These are phyloP conservation scores for Myripristis murdjan DNA, from an alignment of 2,797 vertebrate species.

Conservation along the genomic window DNA sequence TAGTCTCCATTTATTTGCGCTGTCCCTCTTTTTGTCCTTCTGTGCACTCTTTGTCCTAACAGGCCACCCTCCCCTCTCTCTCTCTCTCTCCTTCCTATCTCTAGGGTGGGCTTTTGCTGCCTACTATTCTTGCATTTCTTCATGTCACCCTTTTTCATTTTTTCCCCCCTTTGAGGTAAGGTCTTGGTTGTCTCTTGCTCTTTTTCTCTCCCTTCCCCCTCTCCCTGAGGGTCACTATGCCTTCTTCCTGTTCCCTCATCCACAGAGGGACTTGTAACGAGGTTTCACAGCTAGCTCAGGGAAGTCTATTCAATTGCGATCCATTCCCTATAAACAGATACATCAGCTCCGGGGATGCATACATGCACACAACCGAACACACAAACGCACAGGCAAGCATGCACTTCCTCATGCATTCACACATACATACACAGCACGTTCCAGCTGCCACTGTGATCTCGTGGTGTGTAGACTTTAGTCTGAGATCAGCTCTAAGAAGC, in stretches of 20 bases:
- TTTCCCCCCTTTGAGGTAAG: constrained; percentile 19
- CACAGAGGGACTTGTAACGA: constrained; percentile 53
- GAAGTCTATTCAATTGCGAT: constrained; percentile 66
- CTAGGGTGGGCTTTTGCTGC: not conserved
- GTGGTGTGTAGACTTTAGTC: not conserved
- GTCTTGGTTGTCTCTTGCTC: constrained; percentile 12
- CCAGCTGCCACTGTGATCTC: constrained; percentile 16
- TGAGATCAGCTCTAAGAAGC: constrained; percentile 8
- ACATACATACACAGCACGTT: constrained; percentile 19
- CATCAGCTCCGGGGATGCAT: constrained; percentile 51
- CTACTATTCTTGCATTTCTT: not conserved
- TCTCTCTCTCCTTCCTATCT: not conserved
- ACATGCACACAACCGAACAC: constrained; percentile 24
- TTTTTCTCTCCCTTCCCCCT: not conserved
- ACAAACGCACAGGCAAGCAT: constrained; percentile 28
- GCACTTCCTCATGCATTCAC: constrained; percentile 7
- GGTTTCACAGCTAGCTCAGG: constrained; percentile 49
- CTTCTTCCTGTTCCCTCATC: constrained; percentile 48
- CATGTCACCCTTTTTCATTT: constrained; percentile 7
- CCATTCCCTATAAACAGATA: constrained; percentile 42
- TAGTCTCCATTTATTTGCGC: constrained; percentile 3
- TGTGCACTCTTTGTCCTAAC: constrained; percentile 7
- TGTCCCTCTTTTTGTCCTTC: constrained; percentile 9
- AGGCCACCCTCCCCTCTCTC: not conserved
- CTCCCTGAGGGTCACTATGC: constrained; percentile 32